Evolutionary conservation across 1,140 invertebrate genomes (phyloP), one percentile per base, ranked within the genome.

Genomic region (Cephus cinctus): DNA sequence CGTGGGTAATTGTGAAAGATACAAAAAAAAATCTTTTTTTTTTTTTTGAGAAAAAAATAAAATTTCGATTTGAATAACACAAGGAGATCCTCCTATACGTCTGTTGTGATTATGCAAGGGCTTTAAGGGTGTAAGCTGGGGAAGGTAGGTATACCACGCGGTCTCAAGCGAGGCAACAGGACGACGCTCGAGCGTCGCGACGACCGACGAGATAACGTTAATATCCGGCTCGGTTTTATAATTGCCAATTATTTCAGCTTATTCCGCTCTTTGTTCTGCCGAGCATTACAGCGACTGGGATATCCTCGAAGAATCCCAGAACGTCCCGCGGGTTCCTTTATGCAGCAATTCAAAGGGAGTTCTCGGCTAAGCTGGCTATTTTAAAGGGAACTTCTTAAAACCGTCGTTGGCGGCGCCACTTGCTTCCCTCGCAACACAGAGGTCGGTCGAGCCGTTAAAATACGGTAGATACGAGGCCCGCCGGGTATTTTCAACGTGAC

Each of bases 201-300:
- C 34, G 14, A 15, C 14, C 14, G 14, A 30, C 32, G 34, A 65
- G 63, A 67, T 67, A 67, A 65, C 62, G 63, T 60, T 63, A 63
- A 67, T 67, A 65, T 65, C 58, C 54, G 21, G 47, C 59, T 55
- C 47, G 56, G 58, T 53, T 65, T 63, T 62, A 53, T 67, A 65
- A 67, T 63, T 67, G 64, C 48, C 64, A 65, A 67, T 67, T 67
- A 65, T 65, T 63, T 63, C 47, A 52, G 59, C 59, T 67, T 52
- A 56, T 54, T 54, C 47, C 34, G 43, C 38, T 58, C 63, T 67
- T 67, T 65, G 61, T 65, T 62, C 59, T 46, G 19, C 36, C 14
- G 46, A 44, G 42, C 61, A 61, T 60, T 38, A 56, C 11, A 22
- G 14, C 30, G 34, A 43, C 32, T 6, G 5, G 35, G 48, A 54